phyloP scores from a whole-genome alignment of 2,113 vertebrate genomes.

The Petromus typicus region DNA sequence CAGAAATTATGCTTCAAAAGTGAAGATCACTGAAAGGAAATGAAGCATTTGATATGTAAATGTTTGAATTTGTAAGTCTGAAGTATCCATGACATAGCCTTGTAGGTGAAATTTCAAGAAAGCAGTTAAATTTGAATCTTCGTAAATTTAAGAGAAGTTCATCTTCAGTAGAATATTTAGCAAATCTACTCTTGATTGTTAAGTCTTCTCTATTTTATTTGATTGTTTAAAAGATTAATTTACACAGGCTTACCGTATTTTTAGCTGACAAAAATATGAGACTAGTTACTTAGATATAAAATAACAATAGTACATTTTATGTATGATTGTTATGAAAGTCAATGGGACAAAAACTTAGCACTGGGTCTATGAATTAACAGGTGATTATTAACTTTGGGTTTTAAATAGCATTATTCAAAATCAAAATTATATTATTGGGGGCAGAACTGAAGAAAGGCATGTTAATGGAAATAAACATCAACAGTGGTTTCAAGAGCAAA shows the following conservation, averaged over 20 bases:
- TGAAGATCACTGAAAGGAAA: not conserved
- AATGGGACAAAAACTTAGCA: not conserved
- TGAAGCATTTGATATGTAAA: not conserved
- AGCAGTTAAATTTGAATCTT: not conserved
- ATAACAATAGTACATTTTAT: not conserved
- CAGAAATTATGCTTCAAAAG: not conserved
- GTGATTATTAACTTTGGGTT: not conserved
- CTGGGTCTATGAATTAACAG: not conserved
- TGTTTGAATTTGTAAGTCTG: not conserved
- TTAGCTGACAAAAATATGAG: not conserved
- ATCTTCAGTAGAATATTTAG: not conserved
- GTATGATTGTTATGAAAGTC: not conserved
- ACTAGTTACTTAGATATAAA: not conserved
- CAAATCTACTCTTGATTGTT: not conserved
- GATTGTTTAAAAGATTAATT: not conserved
- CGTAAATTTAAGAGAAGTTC: not conserved
- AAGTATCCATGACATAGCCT: too few species aligned
- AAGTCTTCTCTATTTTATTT: not conserved
- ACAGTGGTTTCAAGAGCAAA: not conserved
- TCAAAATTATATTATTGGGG: not conserved
- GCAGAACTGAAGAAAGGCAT: not conserved
- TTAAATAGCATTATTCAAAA: not conserved
- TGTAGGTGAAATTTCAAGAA: not conserved
- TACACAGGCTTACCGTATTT: not conserved
- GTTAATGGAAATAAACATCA: not conserved